Conservation (phyloP, 1,140 invertebrate genomes). For the Drosophila mayri region DNA sequence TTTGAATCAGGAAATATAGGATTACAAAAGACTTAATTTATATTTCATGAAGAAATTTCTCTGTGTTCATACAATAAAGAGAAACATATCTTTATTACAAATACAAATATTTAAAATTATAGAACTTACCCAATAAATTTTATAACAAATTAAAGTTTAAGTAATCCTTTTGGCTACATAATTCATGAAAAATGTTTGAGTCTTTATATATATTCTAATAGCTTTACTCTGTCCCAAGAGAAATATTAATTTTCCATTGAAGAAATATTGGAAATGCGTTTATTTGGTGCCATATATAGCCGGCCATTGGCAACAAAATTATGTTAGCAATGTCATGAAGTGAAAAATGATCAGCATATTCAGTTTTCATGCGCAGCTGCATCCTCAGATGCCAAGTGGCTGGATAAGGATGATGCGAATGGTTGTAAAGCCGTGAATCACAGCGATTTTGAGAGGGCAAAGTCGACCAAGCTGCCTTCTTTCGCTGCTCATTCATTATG, state of each 20-base stretch:
- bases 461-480: slow-evolving; percentile 43
- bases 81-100: too few species aligned
- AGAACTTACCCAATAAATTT: too few species aligned
- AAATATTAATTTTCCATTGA: too few species aligned
- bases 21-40: too few species aligned
- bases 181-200: too few species aligned
- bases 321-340: slow-evolving; percentile 63
- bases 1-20: too few species aligned
- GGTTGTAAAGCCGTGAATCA: slow-evolving; percentile 39
- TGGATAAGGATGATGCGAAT: slow-evolving; percentile 27
- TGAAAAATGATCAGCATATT: slow-evolving; percentile 74
- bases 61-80: too few species aligned
- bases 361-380: slow-evolving; percentile 36
- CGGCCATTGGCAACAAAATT: slow-evolving; percentile 46
- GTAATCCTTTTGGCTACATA: too few species aligned
- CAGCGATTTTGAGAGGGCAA: slow-evolving; percentile 5
- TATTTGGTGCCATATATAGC: slow-evolving; percentile 11
- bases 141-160: too few species aligned
- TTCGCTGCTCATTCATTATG: slow-evolving; percentile 76
- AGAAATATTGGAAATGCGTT: slow-evolving; percentile 12
- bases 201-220: not conserved
- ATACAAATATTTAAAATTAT: too few species aligned
- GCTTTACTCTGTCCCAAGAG: not conserved
- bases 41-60: too few species aligned
- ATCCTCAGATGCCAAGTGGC: slow-evolving; percentile 30